Percentiles rank a stretch among this genome's conserved stretches.
Conservation (phyloP, 2,797 vertebrate genomes). For the Bucorvus abyssinicus region DNA sequence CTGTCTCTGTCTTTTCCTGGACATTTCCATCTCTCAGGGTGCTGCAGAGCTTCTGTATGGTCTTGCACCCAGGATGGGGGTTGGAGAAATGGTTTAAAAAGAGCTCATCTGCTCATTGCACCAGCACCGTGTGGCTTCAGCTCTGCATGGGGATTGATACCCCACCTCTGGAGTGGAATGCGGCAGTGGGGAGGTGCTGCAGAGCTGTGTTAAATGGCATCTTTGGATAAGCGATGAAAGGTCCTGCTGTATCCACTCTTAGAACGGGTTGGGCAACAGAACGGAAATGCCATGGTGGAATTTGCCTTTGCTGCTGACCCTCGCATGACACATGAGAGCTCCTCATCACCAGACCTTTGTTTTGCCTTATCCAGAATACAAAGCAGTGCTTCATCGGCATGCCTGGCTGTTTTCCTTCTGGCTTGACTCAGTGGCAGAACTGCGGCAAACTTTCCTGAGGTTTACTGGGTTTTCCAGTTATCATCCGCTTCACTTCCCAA, state of each 20-base stretch:
- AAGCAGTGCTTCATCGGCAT: conserved; percentile 20
- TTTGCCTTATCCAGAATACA: conserved; percentile 28
- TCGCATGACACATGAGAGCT: not conserved
- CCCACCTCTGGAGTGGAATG: not conserved
- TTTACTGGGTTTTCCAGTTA: not conserved
- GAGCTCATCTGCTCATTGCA: not conserved
- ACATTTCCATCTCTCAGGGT: not conserved
- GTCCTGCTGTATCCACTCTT: not conserved
- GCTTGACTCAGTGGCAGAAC: not conserved
- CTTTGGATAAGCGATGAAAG: conserved; percentile 29
- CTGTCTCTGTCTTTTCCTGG: not conserved
- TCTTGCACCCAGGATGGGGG: accelerated
- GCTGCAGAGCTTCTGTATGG: not conserved
- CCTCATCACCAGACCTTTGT: conserved; percentile 57
- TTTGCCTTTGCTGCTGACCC: conserved; percentile 59
- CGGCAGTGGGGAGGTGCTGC: not conserved
- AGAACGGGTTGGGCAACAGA: not conserved
- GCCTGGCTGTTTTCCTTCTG: conserved; percentile 31
- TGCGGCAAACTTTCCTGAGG: not conserved
- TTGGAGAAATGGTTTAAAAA: not conserved
- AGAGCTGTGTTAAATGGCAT: not conserved
- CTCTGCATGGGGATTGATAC: not conserved
- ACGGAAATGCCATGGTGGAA: conserved; percentile 55
- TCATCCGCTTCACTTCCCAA: not conserved
- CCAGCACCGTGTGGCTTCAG: not conserved